Percentiles rank a stretch among this genome's conserved stretches.
phyloP scores from a whole-genome alignment of 2,888 invertebrate genomes.

The Eumacrocentrus americanus region DNA sequence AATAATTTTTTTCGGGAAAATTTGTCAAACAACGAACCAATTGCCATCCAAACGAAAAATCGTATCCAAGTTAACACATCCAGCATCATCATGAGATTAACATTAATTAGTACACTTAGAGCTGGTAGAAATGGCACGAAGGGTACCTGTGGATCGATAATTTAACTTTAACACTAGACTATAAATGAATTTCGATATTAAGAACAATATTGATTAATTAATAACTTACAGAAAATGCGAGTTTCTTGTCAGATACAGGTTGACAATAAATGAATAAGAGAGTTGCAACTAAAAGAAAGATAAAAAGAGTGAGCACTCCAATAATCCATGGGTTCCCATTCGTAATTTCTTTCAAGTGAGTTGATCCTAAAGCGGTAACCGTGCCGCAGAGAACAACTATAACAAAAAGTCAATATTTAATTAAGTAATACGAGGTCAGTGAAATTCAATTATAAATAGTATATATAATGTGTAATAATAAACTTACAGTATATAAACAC shows the following conservation, averaged over 20 bases:
- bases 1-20: too few relatives aligned
- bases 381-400: conserved; percentile 38
- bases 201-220: not conserved
- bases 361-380: not conserved
- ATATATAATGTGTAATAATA: too few relatives aligned
- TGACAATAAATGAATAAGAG: conserved; percentile 53
- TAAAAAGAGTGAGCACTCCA: not conserved
- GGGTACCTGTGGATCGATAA: conserved; percentile 71
- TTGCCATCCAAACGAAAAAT: conserved; percentile 78
- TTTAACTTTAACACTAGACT: not conserved
- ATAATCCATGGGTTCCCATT: not conserved
- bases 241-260: conserved; percentile 53
- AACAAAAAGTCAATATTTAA: conserved; percentile 21
- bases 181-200: not conserved
- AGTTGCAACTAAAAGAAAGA: conserved; percentile 8
- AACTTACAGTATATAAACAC: conserved; percentile 61
- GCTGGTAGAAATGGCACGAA: conserved; percentile 82
- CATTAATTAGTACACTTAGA: conserved; percentile 80
- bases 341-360: not conserved
- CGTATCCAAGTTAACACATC: conserved; percentile 82
- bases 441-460: too few relatives aligned
- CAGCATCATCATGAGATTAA: conserved; percentile 84
- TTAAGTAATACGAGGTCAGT: too few relatives aligned
- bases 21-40: too few relatives aligned
- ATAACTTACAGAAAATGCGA: conserved; percentile 55